Percentiles rank a stretch among this genome's conserved stretches.
These are phyloP conservation scores for Onthophagus sagittarius DNA, from an alignment of 2,888 invertebrate genomes.

Conservation along the genomic window DNA sequence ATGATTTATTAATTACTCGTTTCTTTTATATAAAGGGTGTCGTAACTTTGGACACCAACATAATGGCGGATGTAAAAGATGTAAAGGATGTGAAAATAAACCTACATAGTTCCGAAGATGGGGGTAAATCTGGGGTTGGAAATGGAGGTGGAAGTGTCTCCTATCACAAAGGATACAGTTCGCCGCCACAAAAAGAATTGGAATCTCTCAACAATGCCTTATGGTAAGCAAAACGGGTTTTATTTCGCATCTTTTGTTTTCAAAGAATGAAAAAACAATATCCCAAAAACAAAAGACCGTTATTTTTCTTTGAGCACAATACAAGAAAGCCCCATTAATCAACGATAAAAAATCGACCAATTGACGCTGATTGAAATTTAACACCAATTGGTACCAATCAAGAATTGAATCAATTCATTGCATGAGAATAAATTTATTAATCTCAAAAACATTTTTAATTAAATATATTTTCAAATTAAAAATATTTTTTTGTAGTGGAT, in stretches of 20 bases:
- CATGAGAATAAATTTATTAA: background rate
- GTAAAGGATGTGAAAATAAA: constrained; percentile 34
- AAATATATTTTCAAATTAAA: background rate
- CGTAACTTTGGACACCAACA: background rate
- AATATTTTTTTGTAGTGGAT: constrained; percentile 56
- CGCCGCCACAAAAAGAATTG: constrained; percentile 46
- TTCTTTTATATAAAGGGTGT: background rate
- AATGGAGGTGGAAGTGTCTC: constrained; percentile 29
- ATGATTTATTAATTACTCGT: background rate
- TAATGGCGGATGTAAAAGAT: constrained; percentile 50
- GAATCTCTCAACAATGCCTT: constrained; percentile 64
- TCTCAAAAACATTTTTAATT: background rate
- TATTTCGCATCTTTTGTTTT: background rate
- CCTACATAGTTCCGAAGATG: constrained; percentile 44
- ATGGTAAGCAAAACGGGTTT: constrained; percentile 17
- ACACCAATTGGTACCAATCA: background rate
- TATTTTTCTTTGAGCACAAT: background rate
- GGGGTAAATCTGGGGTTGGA: constrained; percentile 20
- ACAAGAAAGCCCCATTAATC: background rate
- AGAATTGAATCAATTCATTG: background rate
- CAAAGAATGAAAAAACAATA: background rate
- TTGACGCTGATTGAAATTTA: background rate
- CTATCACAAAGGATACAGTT: constrained; percentile 39
- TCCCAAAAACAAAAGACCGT: background rate
- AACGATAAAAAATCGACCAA: background rate